Conservation (phyloP, 2,888 invertebrate species). For the Leistus spinibarbis region DNA sequence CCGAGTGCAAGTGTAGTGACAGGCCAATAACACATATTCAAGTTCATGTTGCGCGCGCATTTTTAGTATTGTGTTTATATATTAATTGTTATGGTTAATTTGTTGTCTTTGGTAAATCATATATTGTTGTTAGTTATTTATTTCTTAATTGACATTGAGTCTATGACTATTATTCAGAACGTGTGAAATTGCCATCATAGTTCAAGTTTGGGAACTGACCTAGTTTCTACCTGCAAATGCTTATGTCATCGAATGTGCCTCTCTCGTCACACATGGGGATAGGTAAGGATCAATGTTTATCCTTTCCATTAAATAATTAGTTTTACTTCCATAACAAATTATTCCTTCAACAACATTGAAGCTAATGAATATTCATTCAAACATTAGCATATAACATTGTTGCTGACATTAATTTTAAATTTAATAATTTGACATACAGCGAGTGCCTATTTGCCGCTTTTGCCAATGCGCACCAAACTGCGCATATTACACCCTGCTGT, state of each 20-base stretch:
- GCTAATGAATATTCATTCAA: too few relatives aligned
- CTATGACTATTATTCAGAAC: neutral
- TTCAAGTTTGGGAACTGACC: neutral
- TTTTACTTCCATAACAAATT: too few relatives aligned
- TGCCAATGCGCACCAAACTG: neutral
- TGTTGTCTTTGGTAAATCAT: neutral
- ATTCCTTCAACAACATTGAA: too few relatives aligned
- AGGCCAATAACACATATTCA: neutral
- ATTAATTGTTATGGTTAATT: neutral
- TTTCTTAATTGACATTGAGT: neutral
- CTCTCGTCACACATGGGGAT: constrained; percentile 22
- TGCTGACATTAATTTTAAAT: too few relatives aligned
- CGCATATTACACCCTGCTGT: neutral
- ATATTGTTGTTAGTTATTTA: neutral
- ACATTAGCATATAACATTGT: too few relatives aligned
- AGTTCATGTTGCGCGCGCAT: neutral
- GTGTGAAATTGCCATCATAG: neutral
- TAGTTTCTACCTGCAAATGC: constrained; percentile 5
- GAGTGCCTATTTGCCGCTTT: neutral
- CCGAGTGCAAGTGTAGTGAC: neutral
- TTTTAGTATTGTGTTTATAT: neutral
- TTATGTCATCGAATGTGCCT: constrained; percentile 25
- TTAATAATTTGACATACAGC: too few relatives aligned
- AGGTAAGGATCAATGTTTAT: constrained; percentile 11
- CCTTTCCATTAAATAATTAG: neutral